A percentile compares a stretch with the other conserved stretches of the same genome.
Conservation (phyloP, 1,140 invertebrate species). For the Cherax destructor region DNA sequence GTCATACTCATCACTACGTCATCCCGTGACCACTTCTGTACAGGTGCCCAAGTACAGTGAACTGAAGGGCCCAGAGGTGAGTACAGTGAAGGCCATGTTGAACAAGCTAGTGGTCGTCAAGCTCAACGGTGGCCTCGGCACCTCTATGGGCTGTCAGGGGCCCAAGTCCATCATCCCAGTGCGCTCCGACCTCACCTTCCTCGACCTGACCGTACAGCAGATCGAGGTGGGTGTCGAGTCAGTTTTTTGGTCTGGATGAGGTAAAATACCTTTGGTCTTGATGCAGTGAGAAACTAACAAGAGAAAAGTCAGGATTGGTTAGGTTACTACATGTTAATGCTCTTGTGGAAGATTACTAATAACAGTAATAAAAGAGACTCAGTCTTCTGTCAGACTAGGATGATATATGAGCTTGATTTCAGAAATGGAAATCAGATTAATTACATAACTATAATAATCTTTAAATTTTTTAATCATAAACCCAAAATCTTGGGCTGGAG, state of each 20-base stretch:
- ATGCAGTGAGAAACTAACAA: background rate
- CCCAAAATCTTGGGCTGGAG: too few species aligned
- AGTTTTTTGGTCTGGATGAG: background rate
- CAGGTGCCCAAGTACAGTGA: constrained; percentile 84
- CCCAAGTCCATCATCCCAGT: constrained; percentile 98
- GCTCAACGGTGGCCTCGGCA: constrained; percentile 98
- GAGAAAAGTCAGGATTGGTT: too few species aligned
- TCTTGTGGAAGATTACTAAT: too few species aligned
- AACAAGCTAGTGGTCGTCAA: constrained; percentile 99
- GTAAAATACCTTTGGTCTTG: too few species aligned
- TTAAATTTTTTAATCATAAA: too few species aligned
- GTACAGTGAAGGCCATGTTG: constrained; percentile 86
- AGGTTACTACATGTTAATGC: too few species aligned
- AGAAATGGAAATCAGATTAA: too few species aligned
- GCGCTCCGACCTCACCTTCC: constrained; percentile 96
- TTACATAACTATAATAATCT: too few species aligned
- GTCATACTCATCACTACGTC: too few species aligned
- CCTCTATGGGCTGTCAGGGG: constrained; percentile 98
- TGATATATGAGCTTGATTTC: too few species aligned
- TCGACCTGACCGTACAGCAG: constrained; percentile 99
- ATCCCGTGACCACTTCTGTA: background rate
- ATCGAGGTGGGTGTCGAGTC: constrained; percentile 86
- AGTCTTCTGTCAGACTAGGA: too few species aligned
- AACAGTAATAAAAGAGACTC: too few species aligned
- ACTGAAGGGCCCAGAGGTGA: constrained; percentile 82